Percentiles rank a stretch among this genome's conserved stretches.
Conservation (phyloP, 2,113 vertebrate genomes). For the Nymphicus hollandicus region DNA sequence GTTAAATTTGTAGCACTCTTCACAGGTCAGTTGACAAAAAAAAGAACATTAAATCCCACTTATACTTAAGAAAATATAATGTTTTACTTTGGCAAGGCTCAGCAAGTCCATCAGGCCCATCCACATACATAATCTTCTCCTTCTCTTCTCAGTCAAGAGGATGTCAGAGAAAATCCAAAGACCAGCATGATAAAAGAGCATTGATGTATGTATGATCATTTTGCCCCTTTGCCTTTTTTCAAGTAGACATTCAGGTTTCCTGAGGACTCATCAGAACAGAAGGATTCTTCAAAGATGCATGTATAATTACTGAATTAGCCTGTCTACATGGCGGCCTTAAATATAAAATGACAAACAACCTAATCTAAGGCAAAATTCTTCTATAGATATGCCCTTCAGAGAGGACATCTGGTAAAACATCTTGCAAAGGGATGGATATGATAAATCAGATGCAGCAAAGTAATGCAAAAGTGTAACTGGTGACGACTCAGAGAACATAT, state of each 20-base stretch:
- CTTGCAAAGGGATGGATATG: neutral
- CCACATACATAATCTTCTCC: neutral
- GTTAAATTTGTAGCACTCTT: neutral
- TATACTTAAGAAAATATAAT: rapidly evolving
- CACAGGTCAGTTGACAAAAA: neutral
- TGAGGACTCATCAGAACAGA: neutral
- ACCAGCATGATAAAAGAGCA: neutral
- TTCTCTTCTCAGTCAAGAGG: neutral
- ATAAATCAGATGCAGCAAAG: neutral
- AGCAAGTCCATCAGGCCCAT: neutral
- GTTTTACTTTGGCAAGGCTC: neutral
- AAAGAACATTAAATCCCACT: neutral
- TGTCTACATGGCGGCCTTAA: neutral
- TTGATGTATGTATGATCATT: rapidly evolving
- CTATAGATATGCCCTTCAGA: neutral
- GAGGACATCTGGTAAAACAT: conserved; percentile 7
- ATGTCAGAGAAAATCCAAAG: neutral
- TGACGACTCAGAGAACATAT: neutral
- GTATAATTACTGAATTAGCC: neutral
- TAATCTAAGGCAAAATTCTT: neutral
- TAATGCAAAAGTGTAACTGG: neutral
- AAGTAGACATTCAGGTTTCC: neutral
- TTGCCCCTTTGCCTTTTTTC: neutral
- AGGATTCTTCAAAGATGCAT: neutral
- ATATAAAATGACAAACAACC: neutral